These are phyloP conservation scores for Mallateleia sp. DNA, from an alignment of 2,888 invertebrate species.

Conservation along the genomic window DNA sequence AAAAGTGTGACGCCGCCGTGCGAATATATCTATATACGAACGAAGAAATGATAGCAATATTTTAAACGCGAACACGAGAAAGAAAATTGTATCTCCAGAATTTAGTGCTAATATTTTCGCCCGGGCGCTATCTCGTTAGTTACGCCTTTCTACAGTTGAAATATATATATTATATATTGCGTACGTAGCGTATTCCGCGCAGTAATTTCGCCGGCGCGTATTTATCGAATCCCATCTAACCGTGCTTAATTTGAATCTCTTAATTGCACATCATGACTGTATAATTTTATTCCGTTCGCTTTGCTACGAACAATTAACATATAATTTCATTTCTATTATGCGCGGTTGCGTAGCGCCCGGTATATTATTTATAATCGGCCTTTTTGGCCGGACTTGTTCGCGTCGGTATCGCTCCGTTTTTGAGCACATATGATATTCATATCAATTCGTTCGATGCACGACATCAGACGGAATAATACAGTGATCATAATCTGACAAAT, in stretches of 20 bases:
- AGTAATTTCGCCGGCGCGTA: conserved; percentile 60
- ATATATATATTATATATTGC: conserved; percentile 72
- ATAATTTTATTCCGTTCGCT: conserved; percentile 67
- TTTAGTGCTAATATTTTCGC: conserved; percentile 79
- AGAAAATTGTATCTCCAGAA: conserved; percentile 76
- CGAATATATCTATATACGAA: conserved; percentile 45
- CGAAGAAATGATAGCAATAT: conserved; percentile 67
- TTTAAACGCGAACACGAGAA: conserved; percentile 68
- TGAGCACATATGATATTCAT: conserved; percentile 46
- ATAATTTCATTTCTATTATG: conserved; percentile 62
- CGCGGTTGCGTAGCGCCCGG: conserved; percentile 13
- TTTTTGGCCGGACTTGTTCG: conserved; percentile 20
- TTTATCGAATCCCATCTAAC: conserved; percentile 67
- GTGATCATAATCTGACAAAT: conserved; percentile 57
- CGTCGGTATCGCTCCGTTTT: conserved; percentile 19
- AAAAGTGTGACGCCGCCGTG: conserved; percentile 39
- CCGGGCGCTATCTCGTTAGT: conserved; percentile 64
- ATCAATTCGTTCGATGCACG: conserved; percentile 47
- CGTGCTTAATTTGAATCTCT: conserved; percentile 64
- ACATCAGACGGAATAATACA: conserved; percentile 62
- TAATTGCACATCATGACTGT: conserved; percentile 67
- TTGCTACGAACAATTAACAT: conserved; percentile 66
- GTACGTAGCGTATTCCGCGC: conserved; percentile 72
- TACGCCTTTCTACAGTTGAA: conserved; percentile 78
- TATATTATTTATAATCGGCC: conserved; percentile 50